Conservation (phyloP, 2,113 vertebrate species). For the Pseudorectes ferrugineus region DNA sequence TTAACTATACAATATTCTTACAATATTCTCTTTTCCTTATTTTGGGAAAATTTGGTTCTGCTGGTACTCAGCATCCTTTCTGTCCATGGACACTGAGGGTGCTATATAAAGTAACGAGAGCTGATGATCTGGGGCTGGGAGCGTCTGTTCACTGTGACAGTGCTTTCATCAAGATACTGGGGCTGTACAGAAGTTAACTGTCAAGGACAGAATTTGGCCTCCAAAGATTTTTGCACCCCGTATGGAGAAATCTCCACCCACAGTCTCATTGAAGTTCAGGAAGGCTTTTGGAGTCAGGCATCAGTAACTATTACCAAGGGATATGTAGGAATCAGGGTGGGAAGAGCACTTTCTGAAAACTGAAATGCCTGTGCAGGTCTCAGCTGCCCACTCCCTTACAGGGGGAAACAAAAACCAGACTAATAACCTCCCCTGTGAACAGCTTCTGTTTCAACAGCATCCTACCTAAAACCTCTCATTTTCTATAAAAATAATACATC, state of each 20-base stretch:
- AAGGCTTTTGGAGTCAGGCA: conserved; percentile 24
- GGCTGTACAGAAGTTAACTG: conserved; percentile 36
- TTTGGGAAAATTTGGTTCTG: not conserved
- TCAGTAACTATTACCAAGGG: not conserved
- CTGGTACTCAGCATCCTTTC: not conserved
- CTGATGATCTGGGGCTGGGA: not conserved
- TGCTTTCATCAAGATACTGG: not conserved
- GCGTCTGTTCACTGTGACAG: not conserved
- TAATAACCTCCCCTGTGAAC: not conserved
- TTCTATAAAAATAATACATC: not conserved
- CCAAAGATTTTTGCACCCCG: conserved; percentile 37
- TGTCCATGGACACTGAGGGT: not conserved
- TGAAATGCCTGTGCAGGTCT: not conserved
- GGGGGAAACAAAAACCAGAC: not conserved
- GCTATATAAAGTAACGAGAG: conserved; percentile 37
- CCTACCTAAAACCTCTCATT: not conserved
- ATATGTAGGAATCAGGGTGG: conserved; percentile 10
- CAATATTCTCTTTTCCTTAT: not conserved
- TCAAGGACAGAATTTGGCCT: conserved; percentile 50
- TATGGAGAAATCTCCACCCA: conserved; percentile 38
- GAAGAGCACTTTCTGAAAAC: conserved; percentile 37
- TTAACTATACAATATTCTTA: not conserved
- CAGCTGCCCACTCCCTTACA: not conserved
- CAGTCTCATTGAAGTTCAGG: not conserved
- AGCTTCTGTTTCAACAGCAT: not conserved